Conservation (phyloP, 2,797 vertebrate genomes). For the Micromesistius poutassou region DNA sequence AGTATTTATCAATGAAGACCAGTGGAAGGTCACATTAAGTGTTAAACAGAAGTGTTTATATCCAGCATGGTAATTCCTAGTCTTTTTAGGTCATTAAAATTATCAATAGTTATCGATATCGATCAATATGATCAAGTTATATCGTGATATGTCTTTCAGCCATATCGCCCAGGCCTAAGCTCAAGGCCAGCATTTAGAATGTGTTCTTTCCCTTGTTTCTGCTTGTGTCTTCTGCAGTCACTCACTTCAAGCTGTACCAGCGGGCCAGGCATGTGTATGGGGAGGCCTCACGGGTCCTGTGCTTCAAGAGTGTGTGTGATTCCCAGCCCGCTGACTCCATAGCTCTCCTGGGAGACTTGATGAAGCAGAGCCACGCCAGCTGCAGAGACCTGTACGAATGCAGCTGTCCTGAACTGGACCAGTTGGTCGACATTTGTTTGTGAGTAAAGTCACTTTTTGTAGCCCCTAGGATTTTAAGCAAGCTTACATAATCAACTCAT, state of each 20-base stretch:
- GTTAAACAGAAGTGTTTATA: too few species aligned
- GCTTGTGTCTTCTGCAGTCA: conserved; percentile 62
- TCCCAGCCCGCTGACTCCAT: conserved; percentile 71
- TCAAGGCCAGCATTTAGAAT: neutral
- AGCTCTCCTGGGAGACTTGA: conserved; percentile 84
- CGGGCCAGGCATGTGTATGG: conserved; percentile 92
- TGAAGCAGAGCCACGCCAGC: conserved; percentile 93
- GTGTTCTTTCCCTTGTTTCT: neutral
- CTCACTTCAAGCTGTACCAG: conserved; percentile 85
- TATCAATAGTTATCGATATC: too few species aligned
- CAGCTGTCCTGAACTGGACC: conserved; percentile 93
- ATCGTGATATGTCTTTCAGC: too few species aligned
- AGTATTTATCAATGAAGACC: too few species aligned
- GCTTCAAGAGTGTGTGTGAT: conserved; percentile 84
- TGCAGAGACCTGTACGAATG: conserved; percentile 93
- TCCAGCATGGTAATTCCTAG: too few species aligned
- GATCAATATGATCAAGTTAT: too few species aligned
- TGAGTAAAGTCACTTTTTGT: conserved; percentile 65
- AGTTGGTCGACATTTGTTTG: conserved; percentile 90
- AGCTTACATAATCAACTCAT: neutral
- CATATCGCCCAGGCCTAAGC: too few species aligned
- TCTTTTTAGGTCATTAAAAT: too few species aligned
- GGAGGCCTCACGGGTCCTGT: conserved; percentile 86
- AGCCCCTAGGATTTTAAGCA: neutral
- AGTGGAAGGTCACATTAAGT: too few species aligned